Evolutionary conservation across 2,113 vertebrate species (phyloP).

Genomic region (Cricetomys ansorgei): DNA sequence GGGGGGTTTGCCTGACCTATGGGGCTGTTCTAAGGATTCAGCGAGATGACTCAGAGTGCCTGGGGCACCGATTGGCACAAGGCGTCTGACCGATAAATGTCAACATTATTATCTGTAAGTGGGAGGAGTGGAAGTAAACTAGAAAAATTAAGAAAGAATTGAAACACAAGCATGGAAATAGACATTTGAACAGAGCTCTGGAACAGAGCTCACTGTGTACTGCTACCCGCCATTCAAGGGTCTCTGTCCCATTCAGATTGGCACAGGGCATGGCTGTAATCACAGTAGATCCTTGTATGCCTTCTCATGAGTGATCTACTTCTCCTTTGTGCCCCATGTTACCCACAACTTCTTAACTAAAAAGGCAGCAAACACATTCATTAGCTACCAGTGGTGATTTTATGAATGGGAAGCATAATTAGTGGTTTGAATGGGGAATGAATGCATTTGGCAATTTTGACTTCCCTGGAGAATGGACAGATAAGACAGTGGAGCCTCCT

Average conservation of each 20-base stretch:
- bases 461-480: neutral
- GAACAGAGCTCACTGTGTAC: neutral
- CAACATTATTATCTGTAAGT: neutral
- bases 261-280: neutral
- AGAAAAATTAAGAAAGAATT: neutral
- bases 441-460: neutral
- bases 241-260: neutral
- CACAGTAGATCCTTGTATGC: neutral
- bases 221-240: neutral
- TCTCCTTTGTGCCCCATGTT: slow-evolving; percentile 1
- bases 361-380: neutral
- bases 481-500: neutral
- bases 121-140: neutral
- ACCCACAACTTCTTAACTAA: neutral
- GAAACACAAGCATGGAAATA: neutral
- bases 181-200: neutral
- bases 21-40: neutral
- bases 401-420: neutral
- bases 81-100: neutral
- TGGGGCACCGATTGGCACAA: neutral
- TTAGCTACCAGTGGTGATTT: neutral
- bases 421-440: neutral
- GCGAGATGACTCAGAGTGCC: neutral
- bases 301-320: neutral
- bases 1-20: neutral